Evolutionary conservation across 2,888 invertebrate species (phyloP), one percentile per base, ranked within the genome.

Genomic region (Abrostola tripartita): DNA sequence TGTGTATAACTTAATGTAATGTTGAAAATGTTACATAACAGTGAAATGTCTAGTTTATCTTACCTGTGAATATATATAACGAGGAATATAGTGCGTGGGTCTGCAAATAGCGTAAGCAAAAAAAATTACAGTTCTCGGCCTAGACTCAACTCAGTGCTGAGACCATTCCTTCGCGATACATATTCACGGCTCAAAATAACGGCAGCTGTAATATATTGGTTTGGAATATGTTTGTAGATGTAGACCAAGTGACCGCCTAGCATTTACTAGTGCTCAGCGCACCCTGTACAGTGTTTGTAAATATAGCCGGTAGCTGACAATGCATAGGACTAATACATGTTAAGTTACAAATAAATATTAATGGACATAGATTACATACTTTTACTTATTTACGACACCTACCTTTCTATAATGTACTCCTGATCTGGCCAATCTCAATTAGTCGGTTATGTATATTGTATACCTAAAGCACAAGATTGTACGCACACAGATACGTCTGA

Each of bases 281-380:
- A 82, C 81, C 82, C 82, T 91, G 92, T 92, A 93, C 90, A 92
- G 89, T 90, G 89, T 91, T 89, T 93, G 92, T 94, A 93, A 89
- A 93, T 93, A 94, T 92, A 93, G 92, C 64, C 76, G 68, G 65
- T 84, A 86, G 80, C 56, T 68, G 80, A 85, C 86, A 84, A 85
- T 85, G 84, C 86, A 86, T 86, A 85, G 86, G 88, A 84, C 82
- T 88, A 85, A 89, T 88, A 90, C 86, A 87, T 90, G 92, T 92
- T 91, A 92, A 77, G 91, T 89, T 92, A 92, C 82, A 81, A 92
- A 92, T 93, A 92, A 91, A 93, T 90, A 91, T 90, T 93, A 92
- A 92, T 90, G 92, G 92, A 92, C 87, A 81, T 85, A 85, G 60
- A 53, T n/a, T 74, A 56, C n/a, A n/a, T n/a, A 58, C 73, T 81